Base-by-base conservation (phyloP, 1,140 invertebrate species). In the Scaptomyza montana region DNA sequence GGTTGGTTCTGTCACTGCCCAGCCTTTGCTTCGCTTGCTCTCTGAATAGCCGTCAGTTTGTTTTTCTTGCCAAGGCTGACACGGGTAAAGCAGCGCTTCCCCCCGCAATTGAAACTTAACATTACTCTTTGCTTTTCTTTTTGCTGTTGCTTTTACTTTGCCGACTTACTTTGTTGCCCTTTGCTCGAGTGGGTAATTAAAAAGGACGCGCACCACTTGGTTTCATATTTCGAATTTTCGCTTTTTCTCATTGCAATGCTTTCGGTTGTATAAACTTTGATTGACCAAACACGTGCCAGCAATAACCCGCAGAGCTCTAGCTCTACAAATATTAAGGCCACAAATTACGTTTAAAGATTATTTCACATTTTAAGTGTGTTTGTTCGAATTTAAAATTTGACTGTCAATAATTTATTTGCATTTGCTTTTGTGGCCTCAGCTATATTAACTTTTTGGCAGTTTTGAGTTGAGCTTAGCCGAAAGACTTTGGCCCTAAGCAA, bases 131-230 rank as follows among this genome's bases (percentile, higher is more conserved):
- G 9, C 12, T 36, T 53, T 70, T 61, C 12, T 10, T 71, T 71
- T 47, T 61, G 1, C 50, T 28, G 55, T 46, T 61, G 1, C 50
- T 28, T 63, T 61, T 36, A 43, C 57, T 74, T 55, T 62, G 30
- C 33, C 21, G 47, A 39, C 64, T 51, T 39, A 70, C 59, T 62
- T 63, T 74, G 56, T 63, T 74, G 59, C 53, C 53, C 59, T 74
- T 53, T 70, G 71, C 59, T 59, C 57, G 70, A 62, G 65, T 68
- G 49, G 70, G 70, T 74, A 74, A 74, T 74, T 74, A 74, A 74
- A 74, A 74, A 55, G 57, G 36, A 51, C 33, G 65, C 65, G 57
- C 64, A 62, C 19, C 56, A 68, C 51, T 69, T 56, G 57, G 39
- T 36, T 62, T 68, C 65, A 69, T 68, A 74, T 56, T 68, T 60